phyloP scores from a whole-genome alignment of 2,797 vertebrate species.

The Pseudocheirus occidentalis region DNA sequence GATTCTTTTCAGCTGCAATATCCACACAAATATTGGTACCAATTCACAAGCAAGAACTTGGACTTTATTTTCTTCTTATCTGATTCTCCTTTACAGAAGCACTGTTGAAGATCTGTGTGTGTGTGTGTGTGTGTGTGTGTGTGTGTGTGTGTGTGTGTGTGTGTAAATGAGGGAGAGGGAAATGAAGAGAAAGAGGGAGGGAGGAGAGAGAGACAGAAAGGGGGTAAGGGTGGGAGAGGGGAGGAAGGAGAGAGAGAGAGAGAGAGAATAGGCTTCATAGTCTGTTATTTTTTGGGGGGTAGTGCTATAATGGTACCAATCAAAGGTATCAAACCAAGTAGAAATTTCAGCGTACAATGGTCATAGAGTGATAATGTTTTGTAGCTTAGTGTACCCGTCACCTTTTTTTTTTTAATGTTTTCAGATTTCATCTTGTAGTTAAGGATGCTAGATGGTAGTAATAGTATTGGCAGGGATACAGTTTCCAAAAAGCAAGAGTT shows the following conservation, averaged over 20 bases:
- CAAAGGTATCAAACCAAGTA: conserved; percentile 14
- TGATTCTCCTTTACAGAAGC: conserved; percentile 6
- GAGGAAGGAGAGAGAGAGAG: not conserved
- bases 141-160: too few relatives aligned
- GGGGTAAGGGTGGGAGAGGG: too few relatives aligned
- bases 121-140: too few relatives aligned
- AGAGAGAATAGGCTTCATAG: not conserved
- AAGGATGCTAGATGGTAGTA: not conserved
- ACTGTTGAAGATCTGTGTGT: conserved; percentile 9
- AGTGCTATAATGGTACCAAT: conserved; percentile 21
- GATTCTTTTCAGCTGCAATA: conserved; percentile 54
- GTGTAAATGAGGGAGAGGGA: not conserved
- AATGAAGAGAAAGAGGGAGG: not conserved
- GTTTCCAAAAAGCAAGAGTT: not conserved
- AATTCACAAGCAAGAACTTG: conserved; percentile 58
- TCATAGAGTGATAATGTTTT: conserved; percentile 19
- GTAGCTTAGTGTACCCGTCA: not conserved
- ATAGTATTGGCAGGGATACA: conserved; percentile 15
- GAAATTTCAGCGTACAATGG: not conserved
- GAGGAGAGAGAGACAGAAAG: too few relatives aligned
- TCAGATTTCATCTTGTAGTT: conserved; percentile 22
- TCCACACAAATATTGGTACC: conserved; percentile 60
- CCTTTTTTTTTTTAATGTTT: not conserved
- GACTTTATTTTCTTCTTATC: conserved; percentile 62
- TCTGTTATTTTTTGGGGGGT: not conserved